Percentiles rank a stretch among this genome's conserved stretches.
Evolutionary conservation across 2,888 invertebrate species (phyloP).

Genomic region (Phyto melanocephala): DNA sequence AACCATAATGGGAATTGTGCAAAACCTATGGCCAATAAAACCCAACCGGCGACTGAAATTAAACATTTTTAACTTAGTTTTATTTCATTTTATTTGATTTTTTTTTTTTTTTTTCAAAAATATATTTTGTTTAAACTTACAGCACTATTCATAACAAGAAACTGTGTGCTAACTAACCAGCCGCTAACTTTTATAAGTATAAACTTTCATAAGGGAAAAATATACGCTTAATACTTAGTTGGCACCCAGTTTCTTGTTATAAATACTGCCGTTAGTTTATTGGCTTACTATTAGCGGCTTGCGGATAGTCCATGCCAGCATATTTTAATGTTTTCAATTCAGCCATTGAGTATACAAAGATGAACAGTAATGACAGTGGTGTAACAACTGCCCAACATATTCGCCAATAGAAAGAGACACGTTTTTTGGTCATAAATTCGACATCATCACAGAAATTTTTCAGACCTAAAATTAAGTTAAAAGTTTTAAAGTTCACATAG

Average conservation of each 20-base stretch:
- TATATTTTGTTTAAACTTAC: too few relatives aligned
- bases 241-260: too few relatives aligned
- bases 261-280: too few relatives aligned
- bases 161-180: too few relatives aligned
- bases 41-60: slow-evolving; percentile 67
- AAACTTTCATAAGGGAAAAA: too few relatives aligned
- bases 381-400: slow-evolving; percentile 87
- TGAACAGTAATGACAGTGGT: slow-evolving; percentile 83
- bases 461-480: slow-evolving; percentile 77
- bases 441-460: slow-evolving; percentile 84
- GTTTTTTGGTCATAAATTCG: slow-evolving; percentile 86
- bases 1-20: slow-evolving; percentile 80
- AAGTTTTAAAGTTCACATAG: too few relatives aligned
- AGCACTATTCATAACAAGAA: too few relatives aligned
- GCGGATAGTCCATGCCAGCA: slow-evolving; percentile 81
- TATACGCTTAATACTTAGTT: too few relatives aligned
- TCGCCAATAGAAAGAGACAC: slow-evolving; percentile 85
- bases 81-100: not conserved
- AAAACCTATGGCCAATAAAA: slow-evolving; percentile 79
- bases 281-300: slow-evolving; percentile 80
- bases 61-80: not conserved
- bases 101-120: not conserved
- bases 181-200: too few relatives aligned
- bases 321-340: slow-evolving; percentile 82
- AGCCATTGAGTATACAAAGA: slow-evolving; percentile 84